These are phyloP conservation scores for Gorsachius magnificus DNA, from an alignment of 2,797 vertebrate species.

Conservation along the genomic window DNA sequence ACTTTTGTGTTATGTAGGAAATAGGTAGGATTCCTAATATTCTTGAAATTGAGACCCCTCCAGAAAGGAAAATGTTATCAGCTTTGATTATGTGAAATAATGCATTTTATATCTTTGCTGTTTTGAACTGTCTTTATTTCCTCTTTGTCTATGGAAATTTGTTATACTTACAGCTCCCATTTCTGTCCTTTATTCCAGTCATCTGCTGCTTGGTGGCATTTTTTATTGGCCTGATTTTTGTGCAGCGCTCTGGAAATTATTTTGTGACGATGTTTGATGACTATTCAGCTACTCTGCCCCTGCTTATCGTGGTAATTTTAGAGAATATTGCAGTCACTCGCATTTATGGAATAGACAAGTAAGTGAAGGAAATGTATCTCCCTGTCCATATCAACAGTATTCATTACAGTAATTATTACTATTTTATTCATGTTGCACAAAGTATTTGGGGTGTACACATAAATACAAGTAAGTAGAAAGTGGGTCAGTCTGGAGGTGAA, in stretches of 20 bases:
- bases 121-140: neutral
- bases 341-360: constrained; percentile 96
- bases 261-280: constrained; percentile 98
- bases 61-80: neutral
- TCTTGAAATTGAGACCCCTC: neutral
- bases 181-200: constrained; percentile 78
- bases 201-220: constrained; percentile 90
- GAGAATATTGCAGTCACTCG: constrained; percentile 92
- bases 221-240: constrained; percentile 91
- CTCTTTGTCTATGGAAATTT: neutral
- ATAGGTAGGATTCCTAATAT: neutral
- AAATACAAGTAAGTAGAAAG: neutral
- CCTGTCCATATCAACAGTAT: neutral
- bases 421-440: neutral
- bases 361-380: constrained; percentile 54
- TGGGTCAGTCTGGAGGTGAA: neutral
- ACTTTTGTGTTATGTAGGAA: neutral
- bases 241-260: constrained; percentile 97
- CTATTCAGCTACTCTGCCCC: constrained; percentile 93
- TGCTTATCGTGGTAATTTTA: constrained; percentile 92
- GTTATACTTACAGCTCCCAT: neutral
- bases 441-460: neutral
- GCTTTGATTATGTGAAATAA: neutral
- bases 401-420: neutral
- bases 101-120: neutral